Evolutionary conservation across 1,140 invertebrate species (phyloP).

Genomic region (Trachelipus rathkii): DNA sequence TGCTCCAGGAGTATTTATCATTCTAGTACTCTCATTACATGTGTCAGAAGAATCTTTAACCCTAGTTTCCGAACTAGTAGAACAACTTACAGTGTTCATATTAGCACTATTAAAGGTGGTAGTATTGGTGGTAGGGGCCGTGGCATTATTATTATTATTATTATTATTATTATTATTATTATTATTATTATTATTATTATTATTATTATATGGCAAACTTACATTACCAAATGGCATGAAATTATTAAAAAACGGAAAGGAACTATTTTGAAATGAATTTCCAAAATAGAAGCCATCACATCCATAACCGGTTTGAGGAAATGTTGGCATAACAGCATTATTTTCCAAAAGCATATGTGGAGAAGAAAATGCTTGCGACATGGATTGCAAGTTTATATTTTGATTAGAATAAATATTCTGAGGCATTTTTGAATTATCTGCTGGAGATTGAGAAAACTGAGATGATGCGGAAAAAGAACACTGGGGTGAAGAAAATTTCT

Average conservation of each 20-base stretch:
- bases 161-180: no score
- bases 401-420: neutral
- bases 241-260: neutral
- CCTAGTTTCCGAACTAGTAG: no score
- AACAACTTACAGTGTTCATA: no score
- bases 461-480: neutral
- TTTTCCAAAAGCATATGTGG: neutral
- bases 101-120: no score
- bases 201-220: neutral
- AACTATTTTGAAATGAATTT: conserved; percentile 6
- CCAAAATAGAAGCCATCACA: neutral
- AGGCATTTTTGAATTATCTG: neutral
- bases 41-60: no score
- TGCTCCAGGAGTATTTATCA: no score
- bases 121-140: no score
- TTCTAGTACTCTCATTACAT: no score
- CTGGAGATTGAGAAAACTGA: neutral
- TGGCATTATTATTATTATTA: no score
- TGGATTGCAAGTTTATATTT: no score
- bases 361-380: neutral
- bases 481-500: neutral
- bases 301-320: neutral
- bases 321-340: neutral
- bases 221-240: conserved; percentile 1
- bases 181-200: no score